Base-by-base conservation (phyloP, 2,888 invertebrate genomes). In the Mythimna lalbum region DNA sequence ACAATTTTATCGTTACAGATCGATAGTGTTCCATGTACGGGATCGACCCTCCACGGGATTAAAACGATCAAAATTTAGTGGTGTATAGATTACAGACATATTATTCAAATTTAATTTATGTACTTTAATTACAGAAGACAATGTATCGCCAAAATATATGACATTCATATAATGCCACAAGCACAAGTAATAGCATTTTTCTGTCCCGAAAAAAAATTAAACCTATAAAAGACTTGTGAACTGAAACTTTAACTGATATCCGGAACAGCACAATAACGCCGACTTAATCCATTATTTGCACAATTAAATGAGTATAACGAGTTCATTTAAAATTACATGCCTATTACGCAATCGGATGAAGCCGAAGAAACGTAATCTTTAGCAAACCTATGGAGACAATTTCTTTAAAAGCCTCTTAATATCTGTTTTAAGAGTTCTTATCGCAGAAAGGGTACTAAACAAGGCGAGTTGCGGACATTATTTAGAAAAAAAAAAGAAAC, bases 321-420 rank as follows among this genome's bases (percentile, higher is more conserved):
- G 53, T 63, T 66, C 56, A 33, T 82, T 76, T 56, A 73, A 73
- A 69, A 76, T 78, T 75, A 80, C 76, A 68, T 70, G 65, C 53
- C 70, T 72, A 72, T 79, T 77, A 73, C 64, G 19, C 59, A 76
- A 78, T 82, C 76, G 69, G 77, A 75, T 80, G 73, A 78, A 61
- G 67, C 65, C 66, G 52, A 66, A 76, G 55, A 27, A 27, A 27
- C 59, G 49, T 76, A 72, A 84, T 86, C 74, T 87, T 89, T 83
- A 86, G 75, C 69, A 85, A 90, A 88, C 83, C 86, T 84, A 86
- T 74, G 66, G 86, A 89, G 88, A 93, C 92, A 94, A 93, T 94
- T 93, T 93, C 90, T 93, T 93, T 94, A 93, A 94, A 93, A 94
- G 93, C 91, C 33, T 88, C 89, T 91, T 94, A 91, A 93, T 94